Conservation (phyloP, 2,113 vertebrate genomes). For the Antechinus flavipes region DNA sequence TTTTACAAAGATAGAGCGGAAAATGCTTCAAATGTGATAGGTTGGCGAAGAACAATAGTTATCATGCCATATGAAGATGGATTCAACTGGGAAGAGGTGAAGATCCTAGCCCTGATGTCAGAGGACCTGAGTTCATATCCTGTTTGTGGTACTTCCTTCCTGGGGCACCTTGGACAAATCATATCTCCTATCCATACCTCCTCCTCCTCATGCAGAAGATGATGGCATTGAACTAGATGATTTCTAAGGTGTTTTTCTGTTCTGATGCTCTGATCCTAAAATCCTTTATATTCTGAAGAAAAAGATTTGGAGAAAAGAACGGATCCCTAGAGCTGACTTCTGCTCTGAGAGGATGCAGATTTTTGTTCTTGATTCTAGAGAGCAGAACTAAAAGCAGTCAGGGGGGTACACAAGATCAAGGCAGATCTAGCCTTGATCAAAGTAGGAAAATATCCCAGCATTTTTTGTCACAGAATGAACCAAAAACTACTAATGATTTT, state of each 20-base stretch:
- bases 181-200: too few species aligned
- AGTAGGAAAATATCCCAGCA: background rate
- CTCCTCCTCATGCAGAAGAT: background rate
- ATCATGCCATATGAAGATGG: background rate
- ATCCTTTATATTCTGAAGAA: background rate
- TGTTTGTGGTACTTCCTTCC: too few species aligned
- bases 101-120: too few species aligned
- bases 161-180: too few species aligned
- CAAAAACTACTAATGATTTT: slow-evolving; percentile 24
- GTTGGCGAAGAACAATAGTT: background rate
- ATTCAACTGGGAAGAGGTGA: background rate
- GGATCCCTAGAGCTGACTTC: background rate
- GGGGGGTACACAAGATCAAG: background rate
- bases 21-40: background rate
- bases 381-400: background rate
- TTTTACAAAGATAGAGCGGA: background rate
- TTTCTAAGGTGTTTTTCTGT: background rate
- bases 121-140: too few species aligned
- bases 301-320: background rate
- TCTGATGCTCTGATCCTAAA: background rate
- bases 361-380: background rate
- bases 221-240: background rate
- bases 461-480: slow-evolving; percentile 16
- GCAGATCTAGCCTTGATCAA: background rate
- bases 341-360: background rate